These are phyloP conservation scores for Melanotaenia pygmaea DNA, from an alignment of 2,797 vertebrate genomes.

Conservation along the genomic window DNA sequence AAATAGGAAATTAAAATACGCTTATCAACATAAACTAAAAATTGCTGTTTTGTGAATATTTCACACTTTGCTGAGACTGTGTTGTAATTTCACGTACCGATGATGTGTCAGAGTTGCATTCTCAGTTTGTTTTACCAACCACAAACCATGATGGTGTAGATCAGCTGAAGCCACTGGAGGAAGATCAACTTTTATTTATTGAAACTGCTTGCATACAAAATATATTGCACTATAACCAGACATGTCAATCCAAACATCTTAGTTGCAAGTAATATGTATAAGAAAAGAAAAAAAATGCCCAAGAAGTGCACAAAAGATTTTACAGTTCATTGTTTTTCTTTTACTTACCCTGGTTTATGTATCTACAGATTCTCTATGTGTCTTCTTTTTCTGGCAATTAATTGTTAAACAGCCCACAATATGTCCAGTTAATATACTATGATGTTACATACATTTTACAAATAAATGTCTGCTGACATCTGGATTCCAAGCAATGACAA, in stretches of 20 bases:
- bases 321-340: slow-evolving; percentile 77
- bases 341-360: slow-evolving; percentile 92
- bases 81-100: no score
- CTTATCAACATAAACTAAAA: no score
- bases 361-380: slow-evolving; percentile 88
- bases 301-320: slow-evolving; percentile 93
- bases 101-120: no score
- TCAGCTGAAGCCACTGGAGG: slow-evolving; percentile 84
- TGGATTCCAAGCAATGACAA: slow-evolving; percentile 35
- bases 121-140: no score
- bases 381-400: slow-evolving; percentile 69
- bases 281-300: slow-evolving; percentile 81
- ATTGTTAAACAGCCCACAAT: slow-evolving; percentile 86
- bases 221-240: slow-evolving; percentile 99
- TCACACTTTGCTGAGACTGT: no score
- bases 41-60: no score
- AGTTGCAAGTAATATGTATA: slow-evolving; percentile 95
- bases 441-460: slow-evolving; percentile 90
- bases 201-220: slow-evolving; percentile 99
- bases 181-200: slow-evolving; percentile 98
- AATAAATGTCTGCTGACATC: slow-evolving; percentile 89
- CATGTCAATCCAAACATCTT: slow-evolving; percentile 94
- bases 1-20: no score
- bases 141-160: background rate
- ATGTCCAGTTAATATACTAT: slow-evolving; percentile 85